phyloP scores from a whole-genome alignment of 2,888 invertebrate genomes.

The Amorpha juglandis region DNA sequence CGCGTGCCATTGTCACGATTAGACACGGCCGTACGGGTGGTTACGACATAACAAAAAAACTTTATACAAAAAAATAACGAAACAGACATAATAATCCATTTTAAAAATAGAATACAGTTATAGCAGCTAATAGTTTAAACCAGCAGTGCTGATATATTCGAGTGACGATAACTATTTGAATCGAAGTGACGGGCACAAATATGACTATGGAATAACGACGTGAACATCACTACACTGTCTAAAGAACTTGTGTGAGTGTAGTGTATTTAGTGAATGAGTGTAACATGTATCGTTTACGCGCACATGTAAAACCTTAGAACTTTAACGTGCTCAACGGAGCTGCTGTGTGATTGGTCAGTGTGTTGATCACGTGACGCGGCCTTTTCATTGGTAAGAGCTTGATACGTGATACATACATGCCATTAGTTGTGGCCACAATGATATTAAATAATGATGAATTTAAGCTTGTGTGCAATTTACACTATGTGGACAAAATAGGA shows the following conservation, averaged over 20 bases:
- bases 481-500: neutral
- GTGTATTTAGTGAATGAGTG: constrained; percentile 10
- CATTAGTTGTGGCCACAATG: neutral
- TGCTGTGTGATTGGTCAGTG: constrained; percentile 3
- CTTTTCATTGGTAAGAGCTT: neutral
- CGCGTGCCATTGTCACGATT: neutral
- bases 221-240: constrained; percentile 12
- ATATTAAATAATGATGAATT: neutral
- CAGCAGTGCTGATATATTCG: constrained; percentile 21
- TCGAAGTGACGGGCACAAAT: constrained; percentile 23
- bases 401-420: neutral
- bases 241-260: constrained; percentile 1
- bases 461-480: neutral
- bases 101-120: neutral
- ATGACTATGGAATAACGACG: constrained; percentile 7
- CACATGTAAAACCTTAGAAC: neutral
- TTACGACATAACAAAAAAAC: neutral
- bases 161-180: constrained; percentile 13
- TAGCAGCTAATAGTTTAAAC: neutral
- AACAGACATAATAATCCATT: neutral
- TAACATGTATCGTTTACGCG: neutral
- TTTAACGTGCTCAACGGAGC: neutral
- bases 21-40: neutral
- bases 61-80: neutral
- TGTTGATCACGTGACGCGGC: constrained; percentile 7